Evolutionary conservation across 2,113 vertebrate genomes (phyloP), one percentile per base, ranked within the genome.

Genomic region (Amphiprion percula): DNA sequence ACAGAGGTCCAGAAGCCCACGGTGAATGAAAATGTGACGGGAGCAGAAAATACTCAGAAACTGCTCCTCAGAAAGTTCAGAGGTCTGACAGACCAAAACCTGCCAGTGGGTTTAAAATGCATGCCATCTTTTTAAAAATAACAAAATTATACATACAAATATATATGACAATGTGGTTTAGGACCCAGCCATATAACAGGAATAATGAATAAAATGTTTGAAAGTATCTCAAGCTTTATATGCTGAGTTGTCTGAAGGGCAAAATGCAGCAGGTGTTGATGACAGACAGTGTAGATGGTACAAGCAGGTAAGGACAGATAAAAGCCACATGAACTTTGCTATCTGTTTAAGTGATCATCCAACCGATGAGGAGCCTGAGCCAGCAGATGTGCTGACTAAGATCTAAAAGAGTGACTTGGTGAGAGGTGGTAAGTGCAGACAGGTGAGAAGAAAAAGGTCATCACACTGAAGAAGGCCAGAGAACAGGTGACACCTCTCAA

Each of bases 301-400:
- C 21, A 28, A 61, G 54, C 65, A 46, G 19, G 54, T 71, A 67
- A 61, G 64, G 59, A 21, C 60, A 59, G 69, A 67, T 30, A 37
- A 68, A 63, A 68, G 60, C 37, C 54, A 50, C 8, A 37, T 56
- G 52, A 62, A 62, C 49, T 39, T 10, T 56, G 23, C 46, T 37
- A 41, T 77, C 30, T 46, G 50, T 76, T 8, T 33, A 33, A 58
- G 58, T 30, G 11, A 28, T 54, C 46, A 24, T 37, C 37, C 23
- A 50, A 39, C 12, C 16, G 26, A 26, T 85, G 73, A 82, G 64
- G 47, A 76, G 79, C 47, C 26, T 26, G 26, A 26, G 26, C 26
- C 26, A 83, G 63, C 81, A 87, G 67, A 84, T 75, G 87, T 77
- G 84, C 84, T 86, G 82, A 87, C 58, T 64, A 65, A 83, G 74